Conservation (phyloP, 2,888 invertebrate species). For the Nomada fucata region DNA sequence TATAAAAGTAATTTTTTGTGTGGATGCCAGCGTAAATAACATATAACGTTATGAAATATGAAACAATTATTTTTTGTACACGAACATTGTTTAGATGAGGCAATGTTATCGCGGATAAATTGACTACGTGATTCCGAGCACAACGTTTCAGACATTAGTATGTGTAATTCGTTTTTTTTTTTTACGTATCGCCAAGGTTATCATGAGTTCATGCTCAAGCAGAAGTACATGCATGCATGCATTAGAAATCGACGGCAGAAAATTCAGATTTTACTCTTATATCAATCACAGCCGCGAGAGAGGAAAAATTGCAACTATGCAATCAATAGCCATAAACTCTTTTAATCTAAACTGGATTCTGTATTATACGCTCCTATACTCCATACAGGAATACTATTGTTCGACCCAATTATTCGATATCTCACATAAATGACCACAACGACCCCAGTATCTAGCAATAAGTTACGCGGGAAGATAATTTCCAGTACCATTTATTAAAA, state of each 20-base stretch:
- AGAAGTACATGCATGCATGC: neutral
- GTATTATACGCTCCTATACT: neutral
- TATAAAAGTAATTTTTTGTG: too few relatives aligned
- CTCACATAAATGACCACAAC: conserved; percentile 13
- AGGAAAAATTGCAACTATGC: neutral
- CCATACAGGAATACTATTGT: neutral
- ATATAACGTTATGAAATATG: neutral
- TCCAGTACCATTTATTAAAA: neutral
- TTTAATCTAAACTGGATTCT: neutral
- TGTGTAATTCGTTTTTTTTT: neutral
- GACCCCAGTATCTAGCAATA: conserved; percentile 15
- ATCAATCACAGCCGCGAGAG: neutral
- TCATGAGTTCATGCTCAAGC: conserved; percentile 34
- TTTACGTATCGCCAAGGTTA: conserved; percentile 48
- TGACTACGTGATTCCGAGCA: neutral
- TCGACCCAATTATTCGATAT: conserved; percentile 34
- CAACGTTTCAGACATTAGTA: neutral
- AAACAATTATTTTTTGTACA: neutral
- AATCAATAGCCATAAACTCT: neutral
- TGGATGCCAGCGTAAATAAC: neutral
- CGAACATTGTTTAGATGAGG: neutral
- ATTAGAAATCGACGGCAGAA: neutral
- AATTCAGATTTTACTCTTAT: neutral
- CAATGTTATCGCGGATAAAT: conserved; percentile 11
- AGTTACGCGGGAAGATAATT: neutral